phyloP scores from a whole-genome alignment of 1,140 invertebrate species.

The Homalodisca vitripennis region DNA sequence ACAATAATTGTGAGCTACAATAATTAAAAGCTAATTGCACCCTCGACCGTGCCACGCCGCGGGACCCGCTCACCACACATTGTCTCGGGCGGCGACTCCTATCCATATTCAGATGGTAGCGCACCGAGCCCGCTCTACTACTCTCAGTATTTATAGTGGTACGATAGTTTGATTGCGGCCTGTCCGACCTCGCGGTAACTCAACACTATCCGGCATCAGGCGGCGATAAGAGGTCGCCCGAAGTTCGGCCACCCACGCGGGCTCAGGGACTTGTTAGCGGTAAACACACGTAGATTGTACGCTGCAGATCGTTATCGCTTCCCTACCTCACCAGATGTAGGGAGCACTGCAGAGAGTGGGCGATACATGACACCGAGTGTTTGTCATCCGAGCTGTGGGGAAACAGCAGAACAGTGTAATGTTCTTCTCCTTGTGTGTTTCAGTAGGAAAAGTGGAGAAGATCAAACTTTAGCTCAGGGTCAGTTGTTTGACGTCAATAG shows the following conservation, averaged over 20 bases:
- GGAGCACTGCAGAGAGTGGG: too few species aligned
- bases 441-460: too few species aligned
- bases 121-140: too few species aligned
- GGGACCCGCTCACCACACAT: neutral
- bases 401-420: too few species aligned
- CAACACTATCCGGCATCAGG: neutral
- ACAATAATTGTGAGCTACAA: constrained; percentile 27
- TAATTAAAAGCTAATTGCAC: constrained; percentile 32
- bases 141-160: neutral
- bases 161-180: neutral
- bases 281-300: neutral
- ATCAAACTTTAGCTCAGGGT: too few species aligned
- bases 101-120: neutral
- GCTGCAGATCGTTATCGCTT: neutral
- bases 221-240: neutral
- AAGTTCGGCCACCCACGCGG: constrained; percentile 15
- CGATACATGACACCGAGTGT: too few species aligned
- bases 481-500: too few species aligned
- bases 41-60: neutral
- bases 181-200: neutral
- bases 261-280: constrained; percentile 8
- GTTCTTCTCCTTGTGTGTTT: too few species aligned
- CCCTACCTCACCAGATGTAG: neutral
- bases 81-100: neutral
- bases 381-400: too few species aligned